These are phyloP conservation scores for Rotaria socialis DNA, from an alignment of 2,888 invertebrate genomes.

Conservation along the genomic window DNA sequence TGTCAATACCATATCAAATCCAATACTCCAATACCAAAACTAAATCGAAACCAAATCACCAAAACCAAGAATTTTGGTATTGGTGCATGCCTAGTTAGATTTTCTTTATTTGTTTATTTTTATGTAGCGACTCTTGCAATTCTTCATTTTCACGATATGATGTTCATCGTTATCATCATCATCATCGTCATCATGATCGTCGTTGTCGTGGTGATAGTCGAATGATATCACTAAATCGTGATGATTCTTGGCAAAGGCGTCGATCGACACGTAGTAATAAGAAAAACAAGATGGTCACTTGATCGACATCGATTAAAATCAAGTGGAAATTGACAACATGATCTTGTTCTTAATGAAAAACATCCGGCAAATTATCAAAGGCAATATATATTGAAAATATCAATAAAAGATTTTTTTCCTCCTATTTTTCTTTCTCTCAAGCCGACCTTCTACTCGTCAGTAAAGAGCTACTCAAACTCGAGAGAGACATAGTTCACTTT, in stretches of 20 bases:
- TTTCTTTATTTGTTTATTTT: neutral
- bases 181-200: neutral
- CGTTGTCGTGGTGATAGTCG: neutral
- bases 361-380: neutral
- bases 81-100: constrained; percentile 3
- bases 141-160: neutral
- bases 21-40: neutral
- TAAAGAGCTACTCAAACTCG: neutral
- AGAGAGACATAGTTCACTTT: neutral
- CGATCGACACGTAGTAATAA: too few species aligned
- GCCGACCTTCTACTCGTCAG: neutral
- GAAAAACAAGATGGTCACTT: neutral
- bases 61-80: neutral
- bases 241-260: neutral
- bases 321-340: neutral
- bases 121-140: neutral
- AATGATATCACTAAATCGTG: neutral
- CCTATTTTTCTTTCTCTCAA: neutral
- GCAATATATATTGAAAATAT: neutral
- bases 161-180: neutral
- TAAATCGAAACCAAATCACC: neutral
- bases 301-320: neutral
- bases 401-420: neutral
- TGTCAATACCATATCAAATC: neutral
- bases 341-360: neutral